Percentiles rank a stretch among this genome's conserved stretches.
These are phyloP conservation scores for Amphipyra tragopoginis DNA, from an alignment of 2,888 invertebrate genomes.

Conservation along the genomic window DNA sequence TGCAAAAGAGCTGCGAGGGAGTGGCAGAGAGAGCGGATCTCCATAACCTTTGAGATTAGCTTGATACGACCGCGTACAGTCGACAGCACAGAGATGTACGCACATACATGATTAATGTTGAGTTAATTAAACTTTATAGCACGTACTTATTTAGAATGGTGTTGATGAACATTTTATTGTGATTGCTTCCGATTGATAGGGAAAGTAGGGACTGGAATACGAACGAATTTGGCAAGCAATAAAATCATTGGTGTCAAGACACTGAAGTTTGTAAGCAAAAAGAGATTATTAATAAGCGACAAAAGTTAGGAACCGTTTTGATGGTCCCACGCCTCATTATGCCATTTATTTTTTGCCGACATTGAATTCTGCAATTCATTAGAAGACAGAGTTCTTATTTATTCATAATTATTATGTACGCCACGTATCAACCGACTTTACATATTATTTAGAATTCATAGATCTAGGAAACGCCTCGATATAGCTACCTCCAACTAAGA, in stretches of 20 bases:
- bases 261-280: too few relatives aligned
- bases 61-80: slow-evolving; percentile 28
- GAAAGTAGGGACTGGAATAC: slow-evolving; percentile 21
- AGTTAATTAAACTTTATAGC: slow-evolving; percentile 34
- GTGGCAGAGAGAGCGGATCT: slow-evolving; percentile 53
- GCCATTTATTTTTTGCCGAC: too few relatives aligned
- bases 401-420: neutral
- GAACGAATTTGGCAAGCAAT: slow-evolving; percentile 10
- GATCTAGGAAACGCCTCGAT: slow-evolving; percentile 7
- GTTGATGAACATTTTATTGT: slow-evolving; percentile 34
- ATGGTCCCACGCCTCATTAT: too few relatives aligned
- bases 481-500: too few relatives aligned
- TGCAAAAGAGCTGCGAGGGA: slow-evolving; percentile 16
- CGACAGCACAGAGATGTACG: neutral
- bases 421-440: neutral
- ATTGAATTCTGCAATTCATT: too few relatives aligned
- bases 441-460: neutral
- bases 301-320: too few relatives aligned
- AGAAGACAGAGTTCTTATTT: too few relatives aligned
- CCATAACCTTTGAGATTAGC: slow-evolving; percentile 45
- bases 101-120: slow-evolving; percentile 6
- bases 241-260: neutral
- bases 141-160: slow-evolving; percentile 16
- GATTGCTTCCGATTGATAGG: slow-evolving; percentile 38
- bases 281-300: too few relatives aligned